Evolutionary conservation across 2,797 vertebrate species (phyloP), one percentile per base, ranked within the genome.

Genomic region (Pyrocephalus nanus): DNA sequence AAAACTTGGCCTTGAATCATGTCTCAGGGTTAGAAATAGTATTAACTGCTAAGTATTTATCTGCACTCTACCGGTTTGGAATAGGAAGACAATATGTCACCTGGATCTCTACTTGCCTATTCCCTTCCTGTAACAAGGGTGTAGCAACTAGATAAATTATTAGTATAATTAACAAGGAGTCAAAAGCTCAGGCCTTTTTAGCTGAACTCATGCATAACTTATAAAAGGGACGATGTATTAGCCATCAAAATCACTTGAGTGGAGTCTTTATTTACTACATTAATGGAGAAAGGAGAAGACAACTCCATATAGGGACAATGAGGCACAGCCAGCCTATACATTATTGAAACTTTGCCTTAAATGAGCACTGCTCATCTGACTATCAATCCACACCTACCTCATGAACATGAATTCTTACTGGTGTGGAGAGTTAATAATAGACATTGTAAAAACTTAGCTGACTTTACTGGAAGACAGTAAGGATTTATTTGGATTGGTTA

Each of bases 1-100:
- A 86, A 96, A 84, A 88, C 67, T 92, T 95, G 86, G 86, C 88
- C 88, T 92, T 87, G 43, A 89, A 90, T 51, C 92, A 93, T 85
- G 45, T 91, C 94, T 96, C 77, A 65, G 71, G 82, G 94, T 94
- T 81, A 95, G 73, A 86, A 92, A 77, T 90, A 92, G 74, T 53
- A 55, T 88, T 86, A 93, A 53, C 89, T 69, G 48, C 50, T 58
- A 76, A 92, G 50, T 84, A 85, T 86, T 95, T 96, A 65, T 90
- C 92, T 82, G 29, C 36, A 85, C 61, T 72, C 47, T 91, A 36
- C 42, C 4, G 36, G 47, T 86, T 79, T 88, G 88, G 45, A 92
- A 93, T 62, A 67, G 51, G 47, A 80, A 78, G 47, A 72, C 40
- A 79, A 58, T 29, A 75, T 53, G 51, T 58, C 76, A 81, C 65